phyloP scores from a whole-genome alignment of 2,888 invertebrate species.

The Onchidella celtica region DNA sequence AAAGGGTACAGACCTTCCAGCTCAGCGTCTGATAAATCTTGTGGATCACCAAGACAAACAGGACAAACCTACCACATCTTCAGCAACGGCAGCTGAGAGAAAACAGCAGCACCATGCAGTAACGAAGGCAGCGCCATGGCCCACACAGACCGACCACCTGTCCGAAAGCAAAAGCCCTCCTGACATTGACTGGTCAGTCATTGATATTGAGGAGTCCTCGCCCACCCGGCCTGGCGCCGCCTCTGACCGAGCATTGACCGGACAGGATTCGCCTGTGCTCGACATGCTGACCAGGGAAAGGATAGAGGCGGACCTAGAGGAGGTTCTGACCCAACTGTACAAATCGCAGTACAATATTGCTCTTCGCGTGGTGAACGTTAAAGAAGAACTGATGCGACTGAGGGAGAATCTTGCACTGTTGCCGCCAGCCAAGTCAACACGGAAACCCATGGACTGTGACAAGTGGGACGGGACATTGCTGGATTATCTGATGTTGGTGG shows the following conservation, averaged over 20 bases:
- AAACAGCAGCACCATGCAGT: no score
- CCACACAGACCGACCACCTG: background rate
- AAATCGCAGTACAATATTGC: background rate
- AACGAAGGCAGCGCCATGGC: no score
- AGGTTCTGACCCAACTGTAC: background rate
- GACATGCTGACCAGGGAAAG: background rate
- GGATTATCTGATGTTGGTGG: constrained; percentile 27
- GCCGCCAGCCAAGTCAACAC: background rate
- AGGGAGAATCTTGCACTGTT: background rate
- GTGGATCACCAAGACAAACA: no score
- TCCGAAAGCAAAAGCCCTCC: no score
- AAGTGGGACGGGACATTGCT: constrained; percentile 9
- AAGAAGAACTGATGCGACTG: background rate
- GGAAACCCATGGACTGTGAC: background rate
- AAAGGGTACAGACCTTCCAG: no score
- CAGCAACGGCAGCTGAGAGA: no score
- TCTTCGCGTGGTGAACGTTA: background rate
- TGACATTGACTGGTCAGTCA: background rate
- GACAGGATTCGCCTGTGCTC: background rate
- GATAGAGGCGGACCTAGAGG: constrained; percentile 5
- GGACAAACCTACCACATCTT: no score
- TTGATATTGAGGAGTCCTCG: background rate
- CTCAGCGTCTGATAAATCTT: no score
- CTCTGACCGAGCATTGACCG: background rate
- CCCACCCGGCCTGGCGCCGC: background rate